Evolutionary conservation across 2,113 vertebrate species (phyloP).

Genomic region (Daphoenositta chrysoptera): DNA sequence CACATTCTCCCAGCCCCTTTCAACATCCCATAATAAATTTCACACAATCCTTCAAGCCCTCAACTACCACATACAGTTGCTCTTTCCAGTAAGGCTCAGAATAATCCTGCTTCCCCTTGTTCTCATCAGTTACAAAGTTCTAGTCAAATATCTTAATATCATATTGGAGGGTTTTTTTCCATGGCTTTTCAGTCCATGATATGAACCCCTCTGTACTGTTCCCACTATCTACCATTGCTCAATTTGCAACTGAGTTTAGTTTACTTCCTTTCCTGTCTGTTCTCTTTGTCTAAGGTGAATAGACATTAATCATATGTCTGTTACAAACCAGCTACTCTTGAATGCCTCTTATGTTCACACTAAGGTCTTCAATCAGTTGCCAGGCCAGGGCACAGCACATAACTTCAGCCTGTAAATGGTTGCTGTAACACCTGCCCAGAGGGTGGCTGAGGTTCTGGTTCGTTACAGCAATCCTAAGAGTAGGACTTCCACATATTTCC

Average conservation of each 20-base stretch:
- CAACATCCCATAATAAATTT: neutral
- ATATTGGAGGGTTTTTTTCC: neutral
- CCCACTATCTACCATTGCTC: neutral
- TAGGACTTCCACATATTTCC: neutral
- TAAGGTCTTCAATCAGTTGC: neutral
- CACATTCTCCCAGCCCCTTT: neutral
- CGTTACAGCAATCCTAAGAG: neutral
- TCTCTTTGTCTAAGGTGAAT: neutral
- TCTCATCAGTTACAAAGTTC: neutral
- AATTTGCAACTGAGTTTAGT: neutral
- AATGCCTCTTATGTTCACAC: neutral
- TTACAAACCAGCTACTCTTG: neutral
- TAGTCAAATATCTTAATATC: fast-evolving
- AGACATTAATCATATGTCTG: neutral
- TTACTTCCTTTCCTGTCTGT: neutral
- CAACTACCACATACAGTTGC: neutral
- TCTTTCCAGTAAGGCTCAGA: neutral
- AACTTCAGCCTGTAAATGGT: neutral
- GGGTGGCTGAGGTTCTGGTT: neutral
- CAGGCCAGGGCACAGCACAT: neutral
- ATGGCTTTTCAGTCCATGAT: neutral
- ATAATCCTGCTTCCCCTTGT: neutral
- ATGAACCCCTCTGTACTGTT: neutral
- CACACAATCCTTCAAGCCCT: neutral
- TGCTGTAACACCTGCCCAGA: neutral